Evolutionary conservation across 2,797 vertebrate species (phyloP).

Genomic region (Phaenicophaeus curvirostris): DNA sequence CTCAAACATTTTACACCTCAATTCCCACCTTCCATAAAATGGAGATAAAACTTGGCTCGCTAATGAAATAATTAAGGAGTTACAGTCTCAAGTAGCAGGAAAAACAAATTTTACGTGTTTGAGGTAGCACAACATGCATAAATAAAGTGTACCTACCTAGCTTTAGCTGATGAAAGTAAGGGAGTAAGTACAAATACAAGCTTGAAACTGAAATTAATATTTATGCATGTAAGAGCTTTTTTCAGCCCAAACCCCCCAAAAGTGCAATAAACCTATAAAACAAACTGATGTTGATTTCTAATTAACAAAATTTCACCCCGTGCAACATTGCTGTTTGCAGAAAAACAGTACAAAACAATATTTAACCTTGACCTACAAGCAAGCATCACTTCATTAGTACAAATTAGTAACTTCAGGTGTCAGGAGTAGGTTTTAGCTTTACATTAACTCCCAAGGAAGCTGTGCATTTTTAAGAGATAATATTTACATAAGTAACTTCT

Average conservation of each 20-base stretch:
- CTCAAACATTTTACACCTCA: neutral
- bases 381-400: neutral
- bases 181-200: neutral
- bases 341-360: neutral
- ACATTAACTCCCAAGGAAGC: neutral
- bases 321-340: neutral
- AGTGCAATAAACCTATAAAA: neutral
- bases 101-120: neutral
- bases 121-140: neutral
- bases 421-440: neutral
- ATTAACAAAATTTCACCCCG: neutral
- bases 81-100: neutral
- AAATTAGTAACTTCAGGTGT: neutral
- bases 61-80: neutral
- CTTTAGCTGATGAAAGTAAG: neutral
- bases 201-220: neutral
- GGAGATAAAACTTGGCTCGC: neutral
- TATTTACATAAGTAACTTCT: fast-evolving
- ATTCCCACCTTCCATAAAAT: neutral
- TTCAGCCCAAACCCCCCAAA: neutral
- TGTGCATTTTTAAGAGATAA: neutral
- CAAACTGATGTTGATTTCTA: neutral
- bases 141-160: neutral
- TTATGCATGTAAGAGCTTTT: neutral
- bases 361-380: slow-evolving; percentile 21